These are phyloP conservation scores for Teleopsis dalmanni DNA, from an alignment of 1,140 invertebrate species.

Conservation along the genomic window DNA sequence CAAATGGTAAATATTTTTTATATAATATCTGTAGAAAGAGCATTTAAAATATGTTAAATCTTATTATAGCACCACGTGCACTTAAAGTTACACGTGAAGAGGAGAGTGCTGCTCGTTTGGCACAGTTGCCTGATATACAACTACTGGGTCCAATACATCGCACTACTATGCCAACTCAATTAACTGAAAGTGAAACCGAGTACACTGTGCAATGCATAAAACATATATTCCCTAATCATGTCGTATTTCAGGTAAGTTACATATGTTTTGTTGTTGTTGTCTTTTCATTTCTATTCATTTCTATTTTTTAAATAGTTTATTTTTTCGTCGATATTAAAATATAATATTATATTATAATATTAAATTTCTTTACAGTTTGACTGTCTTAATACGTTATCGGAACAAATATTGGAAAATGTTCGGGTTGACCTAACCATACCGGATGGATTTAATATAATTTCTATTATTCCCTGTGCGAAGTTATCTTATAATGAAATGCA, in stretches of 20 bases:
- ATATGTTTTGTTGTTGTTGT: neutral
- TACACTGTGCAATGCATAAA: slow-evolving; percentile 95
- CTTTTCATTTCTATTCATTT: neutral
- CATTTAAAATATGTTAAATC: neutral
- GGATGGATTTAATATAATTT: slow-evolving; percentile 69
- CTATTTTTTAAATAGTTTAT: slow-evolving; percentile 7
- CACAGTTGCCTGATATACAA: slow-evolving; percentile 64
- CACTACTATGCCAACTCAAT: slow-evolving; percentile 76
- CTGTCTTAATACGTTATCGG: slow-evolving; percentile 90
- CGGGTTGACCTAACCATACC: slow-evolving; percentile 77
- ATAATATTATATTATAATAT: slow-evolving; percentile 13
- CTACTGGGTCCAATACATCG: slow-evolving; percentile 75
- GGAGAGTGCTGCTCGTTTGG: slow-evolving; percentile 77
- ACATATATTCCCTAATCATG: slow-evolving; percentile 79
- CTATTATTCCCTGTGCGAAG: slow-evolving; percentile 65
- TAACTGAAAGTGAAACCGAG: slow-evolving; percentile 98
- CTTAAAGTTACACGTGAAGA: slow-evolving; percentile 71
- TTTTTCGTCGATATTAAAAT: no score
- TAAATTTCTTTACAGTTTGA: slow-evolving; percentile 80
- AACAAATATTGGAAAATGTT: slow-evolving; percentile 92
- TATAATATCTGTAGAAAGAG: neutral
- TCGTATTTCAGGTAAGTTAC: slow-evolving; percentile 63
- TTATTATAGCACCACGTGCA: slow-evolving; percentile 45
- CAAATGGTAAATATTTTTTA: slow-evolving; percentile 22
- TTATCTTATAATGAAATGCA: slow-evolving; percentile 82